A percentile compares a stretch with the other conserved stretches of the same genome.
These are phyloP conservation scores for Clavelina lepadiformis DNA, from an alignment of 23 tunicate genomes.

Conservation along the genomic window DNA sequence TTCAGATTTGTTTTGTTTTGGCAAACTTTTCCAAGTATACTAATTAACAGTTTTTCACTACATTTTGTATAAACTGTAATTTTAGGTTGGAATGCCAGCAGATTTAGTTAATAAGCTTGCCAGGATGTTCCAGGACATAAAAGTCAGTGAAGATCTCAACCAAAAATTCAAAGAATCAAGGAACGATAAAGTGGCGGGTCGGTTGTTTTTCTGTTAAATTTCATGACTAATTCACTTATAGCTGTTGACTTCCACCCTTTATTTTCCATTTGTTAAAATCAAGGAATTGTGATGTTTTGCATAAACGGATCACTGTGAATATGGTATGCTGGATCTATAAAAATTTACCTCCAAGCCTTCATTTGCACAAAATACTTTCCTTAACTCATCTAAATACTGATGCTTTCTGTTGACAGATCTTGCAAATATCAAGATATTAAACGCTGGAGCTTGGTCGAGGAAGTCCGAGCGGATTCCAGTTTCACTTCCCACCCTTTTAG, in stretches of 20 bases:
- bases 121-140: constrained; percentile 94
- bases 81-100: constrained; percentile 92
- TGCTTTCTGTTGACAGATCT: no score
- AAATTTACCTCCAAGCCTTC: no score
- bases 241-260: background rate
- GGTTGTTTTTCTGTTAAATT: background rate
- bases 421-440: constrained; percentile 75
- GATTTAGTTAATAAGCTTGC: constrained; percentile 86
- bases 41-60: no score
- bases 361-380: no score
- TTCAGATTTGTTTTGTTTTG: no score
- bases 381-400: no score
- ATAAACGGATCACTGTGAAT: no score
- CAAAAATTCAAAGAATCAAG: constrained; percentile 52
- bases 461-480: constrained; percentile 62
- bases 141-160: constrained; percentile 84
- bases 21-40: no score
- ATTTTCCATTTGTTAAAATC: no score
- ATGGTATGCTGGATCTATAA: no score
- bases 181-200: constrained; percentile 40
- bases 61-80: no score
- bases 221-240: background rate
- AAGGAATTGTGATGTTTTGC: no score
- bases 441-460: constrained; percentile 91
- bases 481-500: constrained; percentile 68